These are phyloP conservation scores for Heliconius cydno DNA, from an alignment of 2,888 invertebrate species.

Conservation along the genomic window DNA sequence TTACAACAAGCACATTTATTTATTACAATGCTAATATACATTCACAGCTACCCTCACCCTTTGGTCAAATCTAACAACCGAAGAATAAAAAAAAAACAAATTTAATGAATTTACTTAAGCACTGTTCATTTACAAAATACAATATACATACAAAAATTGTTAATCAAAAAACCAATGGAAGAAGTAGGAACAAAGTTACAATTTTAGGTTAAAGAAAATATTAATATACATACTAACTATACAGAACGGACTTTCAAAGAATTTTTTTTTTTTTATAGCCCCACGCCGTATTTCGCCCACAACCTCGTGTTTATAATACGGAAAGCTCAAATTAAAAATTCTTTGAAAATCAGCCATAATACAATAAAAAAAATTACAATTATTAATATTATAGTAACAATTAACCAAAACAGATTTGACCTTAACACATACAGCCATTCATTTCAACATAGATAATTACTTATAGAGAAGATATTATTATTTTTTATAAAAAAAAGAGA, in stretches of 20 bases:
- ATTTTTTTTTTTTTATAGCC: not conserved
- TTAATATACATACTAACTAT: constrained; percentile 10
- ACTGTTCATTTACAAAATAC: constrained; percentile 25
- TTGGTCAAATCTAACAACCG: constrained; percentile 56
- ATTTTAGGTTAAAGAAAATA: constrained; percentile 7
- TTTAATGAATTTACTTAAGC: constrained; percentile 25
- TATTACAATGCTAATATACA: constrained; percentile 69
- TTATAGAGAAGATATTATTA: constrained; percentile 22
- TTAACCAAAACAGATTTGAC: constrained; percentile 37
- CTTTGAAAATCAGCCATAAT: constrained; percentile 8
- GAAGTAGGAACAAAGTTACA: constrained; percentile 28
- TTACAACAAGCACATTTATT: constrained; percentile 72
- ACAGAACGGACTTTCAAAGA: constrained; percentile 1
- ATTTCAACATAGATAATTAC: constrained; percentile 26
- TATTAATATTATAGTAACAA: not conserved
- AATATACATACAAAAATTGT: constrained; percentile 21
- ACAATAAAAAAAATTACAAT: constrained; percentile 9
- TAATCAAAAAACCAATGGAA: constrained; percentile 17
- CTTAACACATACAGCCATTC: constrained; percentile 33
- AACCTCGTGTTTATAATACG: not conserved
- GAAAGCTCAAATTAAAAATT: not conserved
- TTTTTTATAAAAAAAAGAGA: constrained; percentile 35
- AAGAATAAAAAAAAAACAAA: constrained; percentile 30
- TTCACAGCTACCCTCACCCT: constrained; percentile 58
- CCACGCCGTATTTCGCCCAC: not conserved